Evolutionary conservation across 2,113 vertebrate genomes (phyloP).

Genomic region (Sander lucioperca): DNA sequence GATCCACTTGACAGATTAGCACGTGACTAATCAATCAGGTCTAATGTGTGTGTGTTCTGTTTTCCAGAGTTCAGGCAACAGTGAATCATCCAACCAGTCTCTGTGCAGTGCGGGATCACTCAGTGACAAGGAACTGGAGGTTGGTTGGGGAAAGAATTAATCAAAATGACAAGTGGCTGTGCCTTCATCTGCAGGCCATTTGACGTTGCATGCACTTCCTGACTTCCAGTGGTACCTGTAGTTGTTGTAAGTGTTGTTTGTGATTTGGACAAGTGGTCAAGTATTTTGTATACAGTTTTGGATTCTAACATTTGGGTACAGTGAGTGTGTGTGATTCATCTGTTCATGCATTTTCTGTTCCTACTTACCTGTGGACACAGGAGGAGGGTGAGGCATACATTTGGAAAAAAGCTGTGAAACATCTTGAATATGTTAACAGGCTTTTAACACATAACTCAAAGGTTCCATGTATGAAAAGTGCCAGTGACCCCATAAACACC

Average conservation of each 20-base stretch:
- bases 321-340: neutral
- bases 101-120: constrained; percentile 95
- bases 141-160: constrained; percentile 70
- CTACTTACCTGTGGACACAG: no score
- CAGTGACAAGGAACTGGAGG: constrained; percentile 97
- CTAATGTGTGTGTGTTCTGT: constrained; percentile 36
- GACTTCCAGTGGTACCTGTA: neutral
- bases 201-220: neutral
- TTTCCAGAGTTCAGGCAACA: constrained; percentile 90
- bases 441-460: neutral
- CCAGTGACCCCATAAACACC: neutral
- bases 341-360: neutral
- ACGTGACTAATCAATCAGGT: constrained; percentile 26
- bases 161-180: neutral
- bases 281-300: neutral
- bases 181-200: neutral
- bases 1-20: neutral
- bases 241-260: neutral
- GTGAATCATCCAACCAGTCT: constrained; percentile 97
- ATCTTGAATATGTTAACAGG: neutral
- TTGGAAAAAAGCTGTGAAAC: neutral
- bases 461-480: neutral
- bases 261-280: neutral
- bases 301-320: neutral
- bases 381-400: neutral